A percentile compares a stretch with the other conserved stretches of the same genome.
Conservation (phyloP, 2,888 invertebrate genomes). For the Ormia ochracea region DNA sequence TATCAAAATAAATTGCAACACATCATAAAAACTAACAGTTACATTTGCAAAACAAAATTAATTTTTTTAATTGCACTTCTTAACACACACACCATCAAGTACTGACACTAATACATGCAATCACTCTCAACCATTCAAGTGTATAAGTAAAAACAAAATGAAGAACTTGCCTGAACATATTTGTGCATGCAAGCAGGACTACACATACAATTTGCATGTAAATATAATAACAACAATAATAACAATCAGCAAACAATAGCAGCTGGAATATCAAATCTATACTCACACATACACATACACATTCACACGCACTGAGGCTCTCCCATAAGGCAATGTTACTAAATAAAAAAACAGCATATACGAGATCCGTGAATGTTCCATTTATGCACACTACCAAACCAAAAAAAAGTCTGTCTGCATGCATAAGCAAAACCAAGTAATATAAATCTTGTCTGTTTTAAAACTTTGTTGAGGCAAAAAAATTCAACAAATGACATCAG, state of each 20-base stretch:
- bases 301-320: background rate
- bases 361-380: background rate
- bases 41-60: constrained; percentile 37
- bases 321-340: background rate
- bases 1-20: constrained; percentile 59
- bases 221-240: background rate
- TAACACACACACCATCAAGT: background rate
- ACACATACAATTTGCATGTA: background rate
- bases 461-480: constrained; percentile 11
- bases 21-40: constrained; percentile 58
- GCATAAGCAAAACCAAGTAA: constrained; percentile 11
- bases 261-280: constrained; percentile 28
- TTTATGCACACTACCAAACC: background rate
- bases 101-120: background rate
- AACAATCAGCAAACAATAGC: constrained; percentile 20
- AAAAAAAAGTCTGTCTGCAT: background rate
- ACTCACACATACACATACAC: background rate
- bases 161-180: constrained; percentile 16
- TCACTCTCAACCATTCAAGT: background rate
- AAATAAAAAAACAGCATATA: background rate
- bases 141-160: background rate
- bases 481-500: constrained; percentile 37
- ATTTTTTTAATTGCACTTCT: constrained; percentile 38
- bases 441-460: constrained; percentile 50
- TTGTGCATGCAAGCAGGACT: background rate